Evolutionary conservation across 2,113 vertebrate species (phyloP).

Genomic region (Cichladusa arquata): DNA sequence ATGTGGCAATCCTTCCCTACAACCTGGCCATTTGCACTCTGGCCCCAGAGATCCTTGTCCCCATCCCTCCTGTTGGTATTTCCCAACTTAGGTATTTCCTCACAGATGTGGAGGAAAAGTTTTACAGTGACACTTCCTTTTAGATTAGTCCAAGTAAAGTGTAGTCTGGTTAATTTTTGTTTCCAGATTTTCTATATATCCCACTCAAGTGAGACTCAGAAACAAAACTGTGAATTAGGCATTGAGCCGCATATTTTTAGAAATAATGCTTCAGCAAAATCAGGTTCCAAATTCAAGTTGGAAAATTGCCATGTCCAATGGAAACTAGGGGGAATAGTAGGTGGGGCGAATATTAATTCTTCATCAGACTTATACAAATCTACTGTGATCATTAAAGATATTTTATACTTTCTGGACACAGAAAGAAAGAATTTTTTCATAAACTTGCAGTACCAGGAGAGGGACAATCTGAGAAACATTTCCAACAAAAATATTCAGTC

Average conservation of each 20-base stretch:
- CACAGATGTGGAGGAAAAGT: conserved; percentile 40
- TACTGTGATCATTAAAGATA: neutral
- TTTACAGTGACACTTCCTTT: conserved; percentile 52
- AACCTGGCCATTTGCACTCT: neutral
- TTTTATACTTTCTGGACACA: neutral
- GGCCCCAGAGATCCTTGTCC: neutral
- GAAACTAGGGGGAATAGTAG: neutral
- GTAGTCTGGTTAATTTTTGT: conserved; percentile 50
- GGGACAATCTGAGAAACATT: neutral
- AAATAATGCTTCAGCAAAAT: conserved; percentile 48
- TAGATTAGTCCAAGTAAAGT: conserved; percentile 52
- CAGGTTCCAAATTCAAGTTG: conserved; percentile 53
- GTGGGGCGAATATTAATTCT: conserved; percentile 40
- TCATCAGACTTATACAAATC: conserved; percentile 15
- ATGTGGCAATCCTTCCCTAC: neutral
- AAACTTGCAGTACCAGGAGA: neutral
- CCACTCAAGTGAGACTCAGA: conserved; percentile 28
- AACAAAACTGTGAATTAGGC: conserved; percentile 44
- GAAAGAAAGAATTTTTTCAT: neutral
- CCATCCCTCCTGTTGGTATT: neutral
- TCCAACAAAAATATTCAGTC: neutral
- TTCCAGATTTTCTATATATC: conserved; percentile 58
- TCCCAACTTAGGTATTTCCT: neutral
- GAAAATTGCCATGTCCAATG: neutral
- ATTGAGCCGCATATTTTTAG: conserved; percentile 51